Evolutionary conservation across 2,113 vertebrate genomes (phyloP), one percentile per base, ranked within the genome.

Genomic region (Dipodomys ordii): DNA sequence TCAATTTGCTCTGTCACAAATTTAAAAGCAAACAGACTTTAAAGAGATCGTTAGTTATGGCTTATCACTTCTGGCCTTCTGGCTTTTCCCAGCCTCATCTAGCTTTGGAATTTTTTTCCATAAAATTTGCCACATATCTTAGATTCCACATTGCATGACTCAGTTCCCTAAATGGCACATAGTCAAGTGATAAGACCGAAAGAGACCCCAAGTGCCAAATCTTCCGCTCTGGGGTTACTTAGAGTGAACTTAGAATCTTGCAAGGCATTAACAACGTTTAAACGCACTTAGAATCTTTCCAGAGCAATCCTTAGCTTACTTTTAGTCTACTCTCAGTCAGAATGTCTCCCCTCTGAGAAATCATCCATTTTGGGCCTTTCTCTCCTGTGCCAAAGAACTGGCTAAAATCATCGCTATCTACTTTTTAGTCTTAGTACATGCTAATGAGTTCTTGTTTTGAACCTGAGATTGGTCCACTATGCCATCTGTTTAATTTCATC

Each of bases 1-100:
- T 23, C 9, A 80, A 23, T 62, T 77, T 62, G 1, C 0, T 1
- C 68, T 89, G n/a, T 65, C 0, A 68, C 69, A 83, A 44, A 72
- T 84, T 57, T 77, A 80, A 30, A 72, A 60, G 39, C 35, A 74
- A 93, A 84, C 77, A 57, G 7, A 76, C 7, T 10, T 94, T 96
- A 39, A 57, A 95, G 23, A 35, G 30, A 80, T 18, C 1, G 46
- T 8, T 80, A 10, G 30, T 76, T 94, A 71, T 49, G 15, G 53
- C 15, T 57, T 57, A 57, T 71, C 2, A 35, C 6, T 32, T 91
- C 16, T 64, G 13, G 76, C 23, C 6, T 83, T 80, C 77, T 95
- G 32, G 23, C 20, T 74, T 83, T 79, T 89, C 9, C 19, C 16
- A 73, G 20, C 35, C 94, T 83, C 28, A 53, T 16, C 53, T 77